A percentile compares a stretch with the other conserved stretches of the same genome.
These are phyloP conservation scores for Papilio helenus DNA, from an alignment of 1,140 invertebrate genomes.

Conservation along the genomic window DNA sequence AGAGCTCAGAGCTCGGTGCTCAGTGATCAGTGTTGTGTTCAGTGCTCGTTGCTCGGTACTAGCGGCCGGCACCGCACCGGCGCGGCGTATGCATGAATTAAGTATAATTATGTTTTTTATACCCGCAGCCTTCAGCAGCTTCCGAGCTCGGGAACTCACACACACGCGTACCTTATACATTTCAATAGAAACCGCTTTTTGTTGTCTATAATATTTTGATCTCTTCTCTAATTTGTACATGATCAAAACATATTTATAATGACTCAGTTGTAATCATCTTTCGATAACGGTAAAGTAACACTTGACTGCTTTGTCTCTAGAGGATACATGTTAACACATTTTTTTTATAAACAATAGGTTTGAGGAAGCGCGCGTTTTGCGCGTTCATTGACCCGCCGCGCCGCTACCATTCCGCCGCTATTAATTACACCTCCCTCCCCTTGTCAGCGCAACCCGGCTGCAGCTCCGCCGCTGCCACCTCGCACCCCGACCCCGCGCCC, in stretches of 20 bases:
- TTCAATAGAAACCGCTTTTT: constrained; percentile 14
- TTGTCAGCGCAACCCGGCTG: constrained; percentile 18
- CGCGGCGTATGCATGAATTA: constrained; percentile 54
- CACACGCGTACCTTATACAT: background rate
- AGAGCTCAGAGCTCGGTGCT: no score
- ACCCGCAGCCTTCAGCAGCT: constrained; percentile 30
- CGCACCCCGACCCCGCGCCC: background rate
- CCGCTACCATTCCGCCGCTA: constrained; percentile 39
- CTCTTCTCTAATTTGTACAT: background rate
- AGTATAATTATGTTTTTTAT: constrained; percentile 65
- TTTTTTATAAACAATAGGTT: background rate
- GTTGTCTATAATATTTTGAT: background rate
- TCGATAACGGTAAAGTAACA: background rate
- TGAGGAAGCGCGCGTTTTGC: background rate
- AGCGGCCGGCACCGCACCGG: background rate
- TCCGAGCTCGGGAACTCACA: constrained; percentile 11
- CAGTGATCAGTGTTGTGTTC: no score
- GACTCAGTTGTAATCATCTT: background rate
- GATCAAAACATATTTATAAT: background rate
- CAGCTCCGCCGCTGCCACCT: constrained; percentile 26
- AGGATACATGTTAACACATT: background rate
- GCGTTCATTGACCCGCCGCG: constrained; percentile 10
- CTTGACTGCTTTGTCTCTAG: background rate
- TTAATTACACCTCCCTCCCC: constrained; percentile 37
- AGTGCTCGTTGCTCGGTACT: background rate